phyloP scores from a whole-genome alignment of 2,113 vertebrate genomes.

The Pluvianellus socialis region DNA sequence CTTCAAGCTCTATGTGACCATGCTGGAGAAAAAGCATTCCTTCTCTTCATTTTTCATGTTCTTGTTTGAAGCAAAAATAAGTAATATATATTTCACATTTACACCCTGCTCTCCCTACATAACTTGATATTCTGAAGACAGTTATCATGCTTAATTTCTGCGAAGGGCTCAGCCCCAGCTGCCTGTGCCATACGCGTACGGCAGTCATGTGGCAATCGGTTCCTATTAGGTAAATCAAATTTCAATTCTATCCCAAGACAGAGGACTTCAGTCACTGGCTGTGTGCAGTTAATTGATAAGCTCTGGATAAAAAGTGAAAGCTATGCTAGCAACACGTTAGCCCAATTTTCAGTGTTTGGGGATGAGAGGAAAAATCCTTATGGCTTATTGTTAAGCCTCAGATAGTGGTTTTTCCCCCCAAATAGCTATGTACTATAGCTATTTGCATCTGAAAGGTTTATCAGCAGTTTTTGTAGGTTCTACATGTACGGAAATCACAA shows the following conservation, averaged over 20 bases:
- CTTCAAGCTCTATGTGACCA: not conserved
- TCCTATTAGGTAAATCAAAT: constrained; percentile 8
- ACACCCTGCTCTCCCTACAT: not conserved
- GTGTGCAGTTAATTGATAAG: not conserved
- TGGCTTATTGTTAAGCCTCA: not conserved
- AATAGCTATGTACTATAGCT: not conserved
- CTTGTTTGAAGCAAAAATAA: not conserved
- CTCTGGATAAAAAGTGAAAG: not conserved
- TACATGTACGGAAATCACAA: not conserved
- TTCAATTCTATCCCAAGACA: not conserved
- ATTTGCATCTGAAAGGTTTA: not conserved
- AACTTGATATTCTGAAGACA: not conserved
- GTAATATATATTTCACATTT: not conserved
- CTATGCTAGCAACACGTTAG: not conserved
- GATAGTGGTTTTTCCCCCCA: not conserved
- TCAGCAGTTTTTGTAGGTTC: not conserved
- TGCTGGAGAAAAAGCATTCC: not conserved
- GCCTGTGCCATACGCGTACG: not conserved
- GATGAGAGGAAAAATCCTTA: not conserved
- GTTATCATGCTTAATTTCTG: not conserved
- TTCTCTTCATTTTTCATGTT: not conserved
- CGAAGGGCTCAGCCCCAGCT: not conserved
- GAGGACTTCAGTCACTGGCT: not conserved
- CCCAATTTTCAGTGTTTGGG: not conserved
- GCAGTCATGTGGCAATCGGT: not conserved